Percentiles rank a stretch among this genome's conserved stretches.
phyloP scores from a whole-genome alignment of 2,113 vertebrate species.

The Chiloscyllium plagiosum region DNA sequence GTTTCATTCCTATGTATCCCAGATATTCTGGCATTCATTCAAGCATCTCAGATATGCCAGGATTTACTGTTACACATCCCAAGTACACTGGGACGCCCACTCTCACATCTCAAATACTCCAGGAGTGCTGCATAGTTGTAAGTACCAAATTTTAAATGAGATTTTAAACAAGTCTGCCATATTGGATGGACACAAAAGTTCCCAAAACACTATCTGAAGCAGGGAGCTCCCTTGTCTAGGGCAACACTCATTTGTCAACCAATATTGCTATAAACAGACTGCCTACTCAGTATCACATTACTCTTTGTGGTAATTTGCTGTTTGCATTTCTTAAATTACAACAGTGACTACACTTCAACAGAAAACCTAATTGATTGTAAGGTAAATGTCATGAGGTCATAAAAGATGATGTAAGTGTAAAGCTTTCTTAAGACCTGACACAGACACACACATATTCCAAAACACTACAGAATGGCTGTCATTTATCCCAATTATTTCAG shows the following conservation, averaged over 20 bases:
- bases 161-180: neutral
- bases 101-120: neutral
- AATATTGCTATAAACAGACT: neutral
- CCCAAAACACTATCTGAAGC: neutral
- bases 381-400: neutral
- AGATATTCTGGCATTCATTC: neutral
- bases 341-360: neutral
- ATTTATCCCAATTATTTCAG: neutral
- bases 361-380: neutral
- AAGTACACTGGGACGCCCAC: neutral
- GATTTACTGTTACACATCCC: neutral
- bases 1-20: neutral
- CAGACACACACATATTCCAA: neutral
- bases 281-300: neutral
- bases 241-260: neutral
- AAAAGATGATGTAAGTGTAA: neutral
- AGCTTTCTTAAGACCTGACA: neutral
- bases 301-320: neutral
- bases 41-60: neutral
- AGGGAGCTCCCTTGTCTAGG: neutral
- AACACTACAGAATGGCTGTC: neutral
- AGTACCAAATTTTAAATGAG: neutral
- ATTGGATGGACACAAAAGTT: neutral
- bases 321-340: neutral
- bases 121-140: neutral